A percentile compares a stretch with the other conserved stretches of the same genome.
These are phyloP conservation scores for Drosophila rellima DNA, from an alignment of 2,888 invertebrate species.

Conservation along the genomic window DNA sequence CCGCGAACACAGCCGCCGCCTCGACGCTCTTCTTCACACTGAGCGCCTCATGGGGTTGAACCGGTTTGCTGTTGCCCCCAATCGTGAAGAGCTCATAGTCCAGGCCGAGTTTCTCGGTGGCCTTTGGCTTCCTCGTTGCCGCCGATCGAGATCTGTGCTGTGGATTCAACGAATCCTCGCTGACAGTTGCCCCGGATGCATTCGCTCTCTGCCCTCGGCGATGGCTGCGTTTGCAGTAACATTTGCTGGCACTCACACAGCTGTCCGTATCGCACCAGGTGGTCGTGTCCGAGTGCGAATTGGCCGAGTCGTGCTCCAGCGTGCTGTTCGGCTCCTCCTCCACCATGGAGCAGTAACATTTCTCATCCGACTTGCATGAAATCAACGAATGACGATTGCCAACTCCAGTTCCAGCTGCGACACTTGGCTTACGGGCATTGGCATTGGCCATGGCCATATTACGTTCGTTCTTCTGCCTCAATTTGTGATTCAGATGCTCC, in stretches of 20 bases:
- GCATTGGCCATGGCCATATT: conserved; percentile 60
- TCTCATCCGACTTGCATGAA: conserved; percentile 87
- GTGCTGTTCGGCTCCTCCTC: conserved; percentile 83
- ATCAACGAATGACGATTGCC: conserved; percentile 83
- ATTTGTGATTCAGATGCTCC: conserved; percentile 70
- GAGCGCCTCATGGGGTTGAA: conserved; percentile 89
- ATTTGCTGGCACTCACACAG: conserved; percentile 94
- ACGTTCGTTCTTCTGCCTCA: conserved; percentile 79
- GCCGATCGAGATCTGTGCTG: conserved; percentile 65
- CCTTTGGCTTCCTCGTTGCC: conserved; percentile 80
- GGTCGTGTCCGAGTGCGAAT: conserved; percentile 84
- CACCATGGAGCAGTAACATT: conserved; percentile 89
- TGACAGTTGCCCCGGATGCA: conserved; percentile 46
- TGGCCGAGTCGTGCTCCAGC: conserved; percentile 85
- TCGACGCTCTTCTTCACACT: conserved; percentile 96
- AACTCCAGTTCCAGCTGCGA: conserved; percentile 34
- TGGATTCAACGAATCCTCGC: conserved; percentile 79
- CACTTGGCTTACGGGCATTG: conserved; percentile 45
- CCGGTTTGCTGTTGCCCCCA: conserved; percentile 87
- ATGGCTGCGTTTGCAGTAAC: conserved; percentile 89
- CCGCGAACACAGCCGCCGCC: conserved; percentile 94
- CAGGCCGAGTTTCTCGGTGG: conserved; percentile 89
- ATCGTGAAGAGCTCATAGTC: conserved; percentile 91
- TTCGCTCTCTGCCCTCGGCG: conserved; percentile 50
- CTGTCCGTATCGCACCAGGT: conserved; percentile 93